These are phyloP conservation scores for Daubentonia madagascariensis DNA, from an alignment of 2,113 vertebrate genomes.

Conservation along the genomic window DNA sequence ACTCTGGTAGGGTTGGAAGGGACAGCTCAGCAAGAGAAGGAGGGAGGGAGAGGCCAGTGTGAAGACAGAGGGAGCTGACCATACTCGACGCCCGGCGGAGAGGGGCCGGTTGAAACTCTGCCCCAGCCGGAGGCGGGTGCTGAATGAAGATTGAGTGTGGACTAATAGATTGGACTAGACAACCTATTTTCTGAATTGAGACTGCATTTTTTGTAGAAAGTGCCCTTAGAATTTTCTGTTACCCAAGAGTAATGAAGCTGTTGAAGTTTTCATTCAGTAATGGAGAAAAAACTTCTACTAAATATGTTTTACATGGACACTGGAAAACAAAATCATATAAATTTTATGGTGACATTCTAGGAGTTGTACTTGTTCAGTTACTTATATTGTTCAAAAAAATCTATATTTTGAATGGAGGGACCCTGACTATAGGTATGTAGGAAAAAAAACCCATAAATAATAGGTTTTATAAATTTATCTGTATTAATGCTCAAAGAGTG, in stretches of 20 bases:
- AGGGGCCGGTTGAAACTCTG: background rate
- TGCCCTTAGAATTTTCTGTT: slow-evolving; percentile 38
- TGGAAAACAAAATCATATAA: background rate
- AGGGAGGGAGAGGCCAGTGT: background rate
- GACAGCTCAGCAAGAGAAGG: background rate
- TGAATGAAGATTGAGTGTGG: background rate
- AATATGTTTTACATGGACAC: background rate
- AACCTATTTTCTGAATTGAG: slow-evolving; percentile 26
- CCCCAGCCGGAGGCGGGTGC: background rate
- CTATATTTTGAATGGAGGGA: background rate
- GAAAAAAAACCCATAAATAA: background rate
- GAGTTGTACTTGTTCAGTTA: background rate
- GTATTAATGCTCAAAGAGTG: background rate
- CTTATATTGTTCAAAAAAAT: background rate
- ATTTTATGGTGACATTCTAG: background rate
- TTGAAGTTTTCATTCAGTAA: slow-evolving; percentile 10
- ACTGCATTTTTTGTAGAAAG: background rate
- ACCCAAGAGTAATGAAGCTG: slow-evolving; percentile 22
- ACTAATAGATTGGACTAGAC: background rate
- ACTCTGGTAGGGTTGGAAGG: background rate
- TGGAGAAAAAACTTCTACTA: background rate
- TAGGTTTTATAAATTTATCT: background rate
- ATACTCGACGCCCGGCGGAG: background rate
- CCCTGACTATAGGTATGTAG: background rate
- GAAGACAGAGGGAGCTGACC: background rate